Percentiles rank a stretch among this genome's conserved stretches.
These are phyloP conservation scores for Puntigrus tetrazona DNA, from an alignment of 2,113 vertebrate genomes.

Conservation along the genomic window DNA sequence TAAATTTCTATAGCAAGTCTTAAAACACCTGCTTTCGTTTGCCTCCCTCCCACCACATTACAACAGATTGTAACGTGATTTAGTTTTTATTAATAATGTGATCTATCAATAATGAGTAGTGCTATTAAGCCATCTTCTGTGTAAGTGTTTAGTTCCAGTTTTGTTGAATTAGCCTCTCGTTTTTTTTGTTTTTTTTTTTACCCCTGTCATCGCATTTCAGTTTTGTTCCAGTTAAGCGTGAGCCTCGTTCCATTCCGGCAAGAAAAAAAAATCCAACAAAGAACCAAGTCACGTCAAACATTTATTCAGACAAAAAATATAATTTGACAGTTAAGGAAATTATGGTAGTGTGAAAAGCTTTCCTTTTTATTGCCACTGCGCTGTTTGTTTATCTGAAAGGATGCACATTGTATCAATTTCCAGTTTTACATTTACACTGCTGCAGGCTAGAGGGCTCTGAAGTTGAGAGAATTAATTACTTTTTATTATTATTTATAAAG, in stretches of 20 bases:
- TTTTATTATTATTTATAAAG: conserved; percentile 86
- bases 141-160: conserved; percentile 51
- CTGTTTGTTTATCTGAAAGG: conserved; percentile 94
- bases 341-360: conserved; percentile 44
- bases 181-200: no score
- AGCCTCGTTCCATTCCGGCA: conserved; percentile 40
- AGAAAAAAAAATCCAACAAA: conserved; percentile 49
- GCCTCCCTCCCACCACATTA: background rate
- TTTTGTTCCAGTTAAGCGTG: conserved; percentile 51
- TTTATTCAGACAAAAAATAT: conserved; percentile 61
- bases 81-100: conserved; percentile 2
- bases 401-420: conserved; percentile 92
- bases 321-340: conserved; percentile 68
- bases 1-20: background rate
- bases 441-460: conserved; percentile 88
- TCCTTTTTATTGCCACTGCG: conserved; percentile 74
- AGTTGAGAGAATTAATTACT: conserved; percentile 98
- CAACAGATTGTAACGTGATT: background rate
- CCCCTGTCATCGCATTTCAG: conserved; percentile 51
- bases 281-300: conserved; percentile 53
- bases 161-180: conserved; percentile 39
- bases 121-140: conserved; percentile 40
- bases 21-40: background rate
- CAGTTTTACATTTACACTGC: conserved; percentile 83
- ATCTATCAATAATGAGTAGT: conserved; percentile 30